Evolutionary conservation across 2,113 vertebrate species (phyloP).

Genomic region (Scartelaos histophorus): DNA sequence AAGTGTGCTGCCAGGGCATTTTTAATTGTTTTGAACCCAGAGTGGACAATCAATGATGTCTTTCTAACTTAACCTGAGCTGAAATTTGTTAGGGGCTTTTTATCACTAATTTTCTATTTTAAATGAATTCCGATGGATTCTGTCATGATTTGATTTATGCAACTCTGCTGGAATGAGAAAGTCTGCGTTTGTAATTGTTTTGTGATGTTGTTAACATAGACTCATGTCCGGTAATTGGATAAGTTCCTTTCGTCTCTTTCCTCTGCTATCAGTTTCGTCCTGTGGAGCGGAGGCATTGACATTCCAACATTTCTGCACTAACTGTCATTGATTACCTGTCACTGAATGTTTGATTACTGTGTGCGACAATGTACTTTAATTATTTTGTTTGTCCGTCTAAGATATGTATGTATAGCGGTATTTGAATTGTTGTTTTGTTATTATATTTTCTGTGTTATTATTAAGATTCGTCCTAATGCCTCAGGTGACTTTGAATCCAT

Average conservation of each 20-base stretch:
- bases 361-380: conserved; percentile 65
- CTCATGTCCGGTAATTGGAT: conserved; percentile 73
- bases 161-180: conserved; percentile 70
- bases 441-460: conserved; percentile 58
- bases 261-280: conserved; percentile 59
- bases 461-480: conserved; percentile 55
- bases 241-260: conserved; percentile 66
- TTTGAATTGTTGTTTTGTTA: conserved; percentile 54
- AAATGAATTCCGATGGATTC: conserved; percentile 74
- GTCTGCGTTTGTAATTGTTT: conserved; percentile 74
- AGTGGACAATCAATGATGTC: conserved; percentile 63
- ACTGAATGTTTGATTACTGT: conserved; percentile 50
- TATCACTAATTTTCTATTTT: conserved; percentile 64
- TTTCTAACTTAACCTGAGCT: conserved; percentile 55
- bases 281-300: conserved; percentile 58
- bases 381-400: conserved; percentile 51
- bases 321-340: conserved; percentile 43
- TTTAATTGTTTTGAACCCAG: conserved; percentile 42
- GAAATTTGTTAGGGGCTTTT: conserved; percentile 35
- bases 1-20: conserved; percentile 28
- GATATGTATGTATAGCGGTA: conserved; percentile 51
- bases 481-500: conserved; percentile 71
- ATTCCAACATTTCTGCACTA: conserved; percentile 81
- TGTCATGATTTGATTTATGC: conserved; percentile 77
- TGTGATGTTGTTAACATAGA: conserved; percentile 70